Conservation (phyloP, 2,888 invertebrate species). For the Caenorhabditis auriculariae region DNA sequence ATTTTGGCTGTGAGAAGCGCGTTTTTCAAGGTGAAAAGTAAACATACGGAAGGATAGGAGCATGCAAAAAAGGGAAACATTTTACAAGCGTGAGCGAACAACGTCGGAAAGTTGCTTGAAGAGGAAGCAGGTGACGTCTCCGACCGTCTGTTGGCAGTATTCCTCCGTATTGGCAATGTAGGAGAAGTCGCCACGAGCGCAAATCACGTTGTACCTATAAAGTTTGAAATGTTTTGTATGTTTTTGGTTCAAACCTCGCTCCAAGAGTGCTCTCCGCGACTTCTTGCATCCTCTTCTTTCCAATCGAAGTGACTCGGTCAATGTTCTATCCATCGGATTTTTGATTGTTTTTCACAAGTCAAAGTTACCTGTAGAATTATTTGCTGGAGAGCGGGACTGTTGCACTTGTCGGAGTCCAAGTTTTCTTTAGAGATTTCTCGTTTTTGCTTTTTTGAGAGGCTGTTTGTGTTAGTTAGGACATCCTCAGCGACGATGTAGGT, state of each 20-base stretch:
- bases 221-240: neutral
- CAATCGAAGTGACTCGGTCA: slow-evolving; percentile 38
- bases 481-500: slow-evolving; percentile 29
- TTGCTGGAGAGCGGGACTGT: neutral
- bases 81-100: too few relatives aligned
- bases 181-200: slow-evolving; percentile 43
- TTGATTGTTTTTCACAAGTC: neutral
- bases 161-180: slow-evolving; percentile 39
- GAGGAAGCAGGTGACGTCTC: slow-evolving; percentile 42
- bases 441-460: slow-evolving; percentile 1
- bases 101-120: slow-evolving; percentile 43
- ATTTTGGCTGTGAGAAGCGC: too few relatives aligned
- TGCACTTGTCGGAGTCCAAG: neutral
- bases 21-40: too few relatives aligned
- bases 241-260: slow-evolving; percentile 4
- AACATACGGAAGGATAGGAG: too few relatives aligned
- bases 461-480: slow-evolving; percentile 3
- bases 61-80: too few relatives aligned
- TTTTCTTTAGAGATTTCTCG: neutral
- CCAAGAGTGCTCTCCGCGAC: slow-evolving; percentile 24
- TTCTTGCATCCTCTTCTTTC: slow-evolving; percentile 37
- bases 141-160: slow-evolving; percentile 42
- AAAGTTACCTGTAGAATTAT: neutral
- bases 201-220: slow-evolving; percentile 40
- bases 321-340: slow-evolving; percentile 23